Percentiles rank a stretch among this genome's conserved stretches.
These are phyloP conservation scores for Anagyrus pseudococci DNA, from an alignment of 2,888 invertebrate genomes.

Conservation along the genomic window DNA sequence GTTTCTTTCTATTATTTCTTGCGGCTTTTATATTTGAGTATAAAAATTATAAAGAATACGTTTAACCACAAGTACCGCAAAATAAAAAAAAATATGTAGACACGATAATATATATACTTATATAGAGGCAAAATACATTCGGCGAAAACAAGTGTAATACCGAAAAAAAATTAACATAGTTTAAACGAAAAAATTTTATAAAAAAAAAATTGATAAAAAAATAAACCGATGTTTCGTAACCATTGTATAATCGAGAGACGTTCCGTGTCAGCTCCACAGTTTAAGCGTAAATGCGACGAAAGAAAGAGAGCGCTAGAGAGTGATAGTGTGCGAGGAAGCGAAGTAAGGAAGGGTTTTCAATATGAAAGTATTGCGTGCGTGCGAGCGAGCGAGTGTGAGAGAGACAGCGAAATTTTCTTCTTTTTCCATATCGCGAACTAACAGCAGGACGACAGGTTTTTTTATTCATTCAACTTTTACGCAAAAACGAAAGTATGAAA, in stretches of 20 bases:
- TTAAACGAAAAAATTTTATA: too few relatives aligned
- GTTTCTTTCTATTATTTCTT: conserved; percentile 24
- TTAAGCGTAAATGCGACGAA: conserved; percentile 26
- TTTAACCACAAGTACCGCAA: conserved; percentile 29
- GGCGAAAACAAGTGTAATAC: conserved; percentile 34
- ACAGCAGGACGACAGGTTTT: conserved; percentile 33
- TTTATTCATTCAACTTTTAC: conserved; percentile 21
- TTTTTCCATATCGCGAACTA: conserved; percentile 38
- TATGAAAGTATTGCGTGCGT: conserved; percentile 18
- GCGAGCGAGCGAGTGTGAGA: conserved; percentile 10
- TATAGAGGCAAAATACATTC: conserved; percentile 28
- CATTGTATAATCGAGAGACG: conserved; percentile 35
- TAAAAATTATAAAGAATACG: conserved; percentile 20
- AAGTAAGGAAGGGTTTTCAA: conserved; percentile 15
- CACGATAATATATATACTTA: conserved; percentile 24
- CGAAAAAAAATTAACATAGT: conserved; percentile 13
- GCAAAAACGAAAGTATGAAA: conserved; percentile 36
- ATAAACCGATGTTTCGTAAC: conserved; percentile 32
- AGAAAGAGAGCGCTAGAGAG: conserved; percentile 10
- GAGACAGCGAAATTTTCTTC: conserved; percentile 37
- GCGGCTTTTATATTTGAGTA: conserved; percentile 32
- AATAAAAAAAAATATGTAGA: conserved; percentile 38
- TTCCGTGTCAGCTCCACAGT: conserved; percentile 38
- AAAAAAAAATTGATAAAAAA: conserved; percentile 8
- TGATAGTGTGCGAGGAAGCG: too few relatives aligned